Conservation (phyloP, 2,113 vertebrate genomes). For the Corydoras maculifer region DNA sequence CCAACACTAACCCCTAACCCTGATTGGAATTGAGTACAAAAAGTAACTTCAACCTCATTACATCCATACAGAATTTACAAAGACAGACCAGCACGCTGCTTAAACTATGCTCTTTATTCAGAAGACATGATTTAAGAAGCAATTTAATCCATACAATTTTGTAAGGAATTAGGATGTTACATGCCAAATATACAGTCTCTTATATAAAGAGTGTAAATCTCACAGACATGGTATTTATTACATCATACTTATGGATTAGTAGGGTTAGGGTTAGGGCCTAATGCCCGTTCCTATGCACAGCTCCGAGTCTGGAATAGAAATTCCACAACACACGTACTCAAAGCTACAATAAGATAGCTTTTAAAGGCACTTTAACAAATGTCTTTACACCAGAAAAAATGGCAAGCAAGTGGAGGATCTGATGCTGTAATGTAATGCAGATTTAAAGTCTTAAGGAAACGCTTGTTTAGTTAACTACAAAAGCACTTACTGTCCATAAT, state of each 20-base stretch:
- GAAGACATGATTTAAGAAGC: slow-evolving; percentile 80
- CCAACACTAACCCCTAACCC: too few species aligned
- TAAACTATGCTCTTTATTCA: slow-evolving; percentile 95
- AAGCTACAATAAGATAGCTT: slow-evolving; percentile 79
- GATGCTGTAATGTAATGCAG: slow-evolving; percentile 55
- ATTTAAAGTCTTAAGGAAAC: slow-evolving; percentile 17
- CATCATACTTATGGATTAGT: slow-evolving; percentile 55
- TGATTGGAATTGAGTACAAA: too few species aligned
- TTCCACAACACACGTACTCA: slow-evolving; percentile 64
- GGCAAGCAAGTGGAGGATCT: slow-evolving; percentile 53
- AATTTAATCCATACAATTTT: slow-evolving; percentile 71
- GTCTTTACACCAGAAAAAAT: slow-evolving; percentile 85
- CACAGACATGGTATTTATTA: slow-evolving; percentile 74
- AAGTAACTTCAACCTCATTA: not conserved
- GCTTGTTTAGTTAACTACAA: slow-evolving; percentile 8
- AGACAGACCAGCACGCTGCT: slow-evolving; percentile 45
- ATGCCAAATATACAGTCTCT: slow-evolving; percentile 95
- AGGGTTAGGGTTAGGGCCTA: slow-evolving; percentile 4
- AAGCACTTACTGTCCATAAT: slow-evolving; percentile 11
- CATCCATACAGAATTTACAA: not conserved
- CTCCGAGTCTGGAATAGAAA: slow-evolving; percentile 60
- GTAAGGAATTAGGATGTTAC: slow-evolving; percentile 79
- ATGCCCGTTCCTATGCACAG: slow-evolving; percentile 43
- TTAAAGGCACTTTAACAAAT: slow-evolving; percentile 98
- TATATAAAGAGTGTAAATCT: slow-evolving; percentile 94